Percentiles rank a stretch among this genome's conserved stretches.
These are phyloP conservation scores for Drosophila nannoptera DNA, from an alignment of 1,140 invertebrate species.

Conservation along the genomic window DNA sequence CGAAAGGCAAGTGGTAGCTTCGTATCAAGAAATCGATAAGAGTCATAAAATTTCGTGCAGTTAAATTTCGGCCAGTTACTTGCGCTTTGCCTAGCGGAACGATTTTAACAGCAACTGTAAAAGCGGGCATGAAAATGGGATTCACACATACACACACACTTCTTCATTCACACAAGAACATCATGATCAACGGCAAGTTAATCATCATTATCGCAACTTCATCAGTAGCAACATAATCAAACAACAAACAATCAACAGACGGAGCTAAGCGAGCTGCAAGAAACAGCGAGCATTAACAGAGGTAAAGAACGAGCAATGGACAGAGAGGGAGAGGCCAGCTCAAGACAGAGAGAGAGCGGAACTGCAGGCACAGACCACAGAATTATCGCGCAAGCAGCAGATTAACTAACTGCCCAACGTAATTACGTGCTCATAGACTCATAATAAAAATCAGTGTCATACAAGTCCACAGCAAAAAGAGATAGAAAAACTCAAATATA, in stretches of 20 bases:
- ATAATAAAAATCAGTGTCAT: neutral
- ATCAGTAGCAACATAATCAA: slow-evolving; percentile 40
- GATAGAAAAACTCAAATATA: neutral
- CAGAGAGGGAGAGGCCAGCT: neutral
- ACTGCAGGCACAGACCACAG: neutral
- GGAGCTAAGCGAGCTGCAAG: slow-evolving; percentile 2
- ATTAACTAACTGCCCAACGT: neutral
- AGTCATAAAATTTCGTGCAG: slow-evolving; percentile 53
- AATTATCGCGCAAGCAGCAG: neutral
- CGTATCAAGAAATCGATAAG: slow-evolving; percentile 55
- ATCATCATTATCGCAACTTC: slow-evolving; percentile 48
- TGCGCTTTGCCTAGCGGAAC: slow-evolving; percentile 15
- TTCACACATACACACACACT: slow-evolving; percentile 20
- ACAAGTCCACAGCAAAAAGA: neutral
- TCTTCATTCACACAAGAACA: neutral
- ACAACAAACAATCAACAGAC: slow-evolving; percentile 41
- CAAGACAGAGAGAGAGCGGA: slow-evolving; percentile 1
- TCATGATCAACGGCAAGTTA: slow-evolving; percentile 22
- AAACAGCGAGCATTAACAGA: slow-evolving; percentile 5
- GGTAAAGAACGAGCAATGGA: neutral
- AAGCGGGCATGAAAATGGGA: slow-evolving; percentile 47
- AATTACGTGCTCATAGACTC: neutral
- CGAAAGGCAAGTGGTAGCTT: neutral
- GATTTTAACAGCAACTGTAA: slow-evolving; percentile 57
- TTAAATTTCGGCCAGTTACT: slow-evolving; percentile 48